A percentile compares a stretch with the other conserved stretches of the same genome.
phyloP scores from a whole-genome alignment of 2,113 vertebrate species.

The Cephalopholis sonnerati region DNA sequence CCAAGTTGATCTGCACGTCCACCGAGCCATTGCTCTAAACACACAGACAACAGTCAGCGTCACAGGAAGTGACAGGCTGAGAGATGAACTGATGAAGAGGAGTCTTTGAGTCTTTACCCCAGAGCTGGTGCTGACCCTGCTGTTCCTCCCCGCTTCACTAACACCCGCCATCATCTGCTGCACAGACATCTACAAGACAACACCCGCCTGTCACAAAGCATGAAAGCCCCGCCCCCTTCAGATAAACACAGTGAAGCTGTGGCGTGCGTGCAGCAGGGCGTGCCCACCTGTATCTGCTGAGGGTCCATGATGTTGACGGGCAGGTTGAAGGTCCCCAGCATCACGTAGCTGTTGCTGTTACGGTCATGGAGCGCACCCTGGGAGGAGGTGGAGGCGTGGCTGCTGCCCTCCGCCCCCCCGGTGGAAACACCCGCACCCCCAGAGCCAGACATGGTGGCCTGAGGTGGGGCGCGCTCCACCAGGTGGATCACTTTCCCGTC shows the following conservation, averaged over 20 bases:
- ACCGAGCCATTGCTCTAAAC: constrained; percentile 84
- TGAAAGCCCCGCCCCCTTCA: background rate
- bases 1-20: constrained; percentile 90
- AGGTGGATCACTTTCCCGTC: constrained; percentile 91
- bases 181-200: constrained; percentile 74
- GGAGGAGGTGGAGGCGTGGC: constrained; percentile 78
- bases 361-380: constrained; percentile 86
- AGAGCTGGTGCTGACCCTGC: constrained; percentile 73
- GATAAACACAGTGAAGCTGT: background rate
- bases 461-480: constrained; percentile 90
- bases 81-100: background rate
- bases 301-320: constrained; percentile 88
- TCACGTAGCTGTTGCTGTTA: constrained; percentile 88
- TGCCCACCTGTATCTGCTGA: constrained; percentile 79
- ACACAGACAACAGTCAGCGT: constrained; percentile 21
- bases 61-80: background rate
- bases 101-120: constrained; percentile 61
- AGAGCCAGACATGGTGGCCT: constrained; percentile 80
- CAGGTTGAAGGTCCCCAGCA: constrained; percentile 92
- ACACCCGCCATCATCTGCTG: constrained; percentile 85
- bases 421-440: constrained; percentile 76
- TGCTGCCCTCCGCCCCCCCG: constrained; percentile 66
- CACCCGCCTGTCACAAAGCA: background rate
- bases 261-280: background rate
- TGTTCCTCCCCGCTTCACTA: constrained; percentile 76